A percentile compares a stretch with the other conserved stretches of the same genome.
Evolutionary conservation across 2,888 invertebrate species (phyloP).

Genomic region (Taenaris catops): DNA sequence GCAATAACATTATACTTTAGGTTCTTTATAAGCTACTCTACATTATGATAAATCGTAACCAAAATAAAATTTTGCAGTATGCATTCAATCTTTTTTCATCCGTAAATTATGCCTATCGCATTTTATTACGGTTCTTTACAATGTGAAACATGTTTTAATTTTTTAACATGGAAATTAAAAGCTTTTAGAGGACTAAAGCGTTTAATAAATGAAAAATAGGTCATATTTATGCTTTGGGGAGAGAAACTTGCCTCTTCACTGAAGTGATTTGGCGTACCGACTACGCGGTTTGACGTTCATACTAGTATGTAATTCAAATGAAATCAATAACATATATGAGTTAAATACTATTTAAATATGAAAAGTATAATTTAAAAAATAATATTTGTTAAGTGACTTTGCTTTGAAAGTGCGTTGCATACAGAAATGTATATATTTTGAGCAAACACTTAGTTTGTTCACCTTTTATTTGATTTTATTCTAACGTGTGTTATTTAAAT

Average conservation of each 20-base stretch:
- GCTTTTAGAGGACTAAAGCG: slow-evolving; percentile 28
- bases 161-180: slow-evolving; percentile 27
- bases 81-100: slow-evolving; percentile 22
- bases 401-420: background rate
- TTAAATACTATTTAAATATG: slow-evolving; percentile 5
- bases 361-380: slow-evolving; percentile 12
- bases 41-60: slow-evolving; percentile 12
- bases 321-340: slow-evolving; percentile 14
- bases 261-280: slow-evolving; percentile 24
- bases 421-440: too few species aligned
- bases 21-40: slow-evolving; percentile 3
- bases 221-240: slow-evolving; percentile 28
- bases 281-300: slow-evolving; percentile 19
- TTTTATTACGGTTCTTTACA: slow-evolving; percentile 28
- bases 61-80: slow-evolving; percentile 21
- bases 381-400: slow-evolving; percentile 1
- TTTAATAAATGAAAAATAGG: slow-evolving; percentile 28
- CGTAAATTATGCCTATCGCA: slow-evolving; percentile 22
- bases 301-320: slow-evolving; percentile 23
- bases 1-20: slow-evolving; percentile 6
- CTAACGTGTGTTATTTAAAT: too few species aligned
- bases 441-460: too few species aligned
- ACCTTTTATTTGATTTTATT: too few species aligned
- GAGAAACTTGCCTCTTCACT: slow-evolving; percentile 25
- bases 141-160: slow-evolving; percentile 27